Conservation (phyloP, 2,797 vertebrate species). For the Pangasius sanitwongsei region DNA sequence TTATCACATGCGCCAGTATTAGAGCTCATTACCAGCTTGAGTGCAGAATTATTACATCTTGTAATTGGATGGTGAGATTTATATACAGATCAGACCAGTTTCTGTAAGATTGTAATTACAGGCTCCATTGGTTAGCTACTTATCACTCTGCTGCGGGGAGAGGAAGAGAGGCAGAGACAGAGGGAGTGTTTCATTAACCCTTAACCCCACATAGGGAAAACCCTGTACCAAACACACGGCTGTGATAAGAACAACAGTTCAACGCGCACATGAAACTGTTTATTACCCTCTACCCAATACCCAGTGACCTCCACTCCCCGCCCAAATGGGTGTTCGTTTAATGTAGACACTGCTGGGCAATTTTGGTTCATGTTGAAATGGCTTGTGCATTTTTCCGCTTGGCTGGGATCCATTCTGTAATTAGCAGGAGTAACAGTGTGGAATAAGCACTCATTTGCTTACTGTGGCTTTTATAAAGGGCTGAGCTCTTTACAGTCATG, state of each 20-base stretch:
- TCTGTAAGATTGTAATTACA: conserved; percentile 99
- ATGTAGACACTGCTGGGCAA: conserved; percentile 87
- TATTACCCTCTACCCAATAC: conserved; percentile 76
- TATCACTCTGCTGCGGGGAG: conserved; percentile 98
- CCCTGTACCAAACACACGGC: conserved; percentile 91
- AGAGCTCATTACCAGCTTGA: conserved; percentile 99
- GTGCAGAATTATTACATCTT: conserved; percentile 99
- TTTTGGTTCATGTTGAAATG: conserved; percentile 86
- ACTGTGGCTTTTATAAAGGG: conserved; percentile 77
- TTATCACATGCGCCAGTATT: conserved; percentile 99
- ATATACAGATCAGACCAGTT: conserved; percentile 99
- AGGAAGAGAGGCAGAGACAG: conserved; percentile 94
- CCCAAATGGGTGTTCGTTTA: conserved; percentile 84
- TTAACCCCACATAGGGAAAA: conserved; percentile 92
- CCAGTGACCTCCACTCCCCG: conserved; percentile 57
- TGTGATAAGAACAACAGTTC: conserved; percentile 96
- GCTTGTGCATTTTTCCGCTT: conserved; percentile 87
- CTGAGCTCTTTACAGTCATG: conserved; percentile 54
- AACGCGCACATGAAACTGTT: conserved; percentile 93
- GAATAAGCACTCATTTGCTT: conserved; percentile 89
- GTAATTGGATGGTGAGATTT: conserved; percentile 99
- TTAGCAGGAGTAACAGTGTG: conserved; percentile 89
- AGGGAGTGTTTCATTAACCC: conserved; percentile 99
- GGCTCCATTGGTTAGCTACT: conserved; percentile 99
- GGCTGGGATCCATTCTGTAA: conserved; percentile 90